A percentile compares a stretch with the other conserved stretches of the same genome.
Conservation (phyloP, 2,113 vertebrate species). For the Asarcornis scutulata region DNA sequence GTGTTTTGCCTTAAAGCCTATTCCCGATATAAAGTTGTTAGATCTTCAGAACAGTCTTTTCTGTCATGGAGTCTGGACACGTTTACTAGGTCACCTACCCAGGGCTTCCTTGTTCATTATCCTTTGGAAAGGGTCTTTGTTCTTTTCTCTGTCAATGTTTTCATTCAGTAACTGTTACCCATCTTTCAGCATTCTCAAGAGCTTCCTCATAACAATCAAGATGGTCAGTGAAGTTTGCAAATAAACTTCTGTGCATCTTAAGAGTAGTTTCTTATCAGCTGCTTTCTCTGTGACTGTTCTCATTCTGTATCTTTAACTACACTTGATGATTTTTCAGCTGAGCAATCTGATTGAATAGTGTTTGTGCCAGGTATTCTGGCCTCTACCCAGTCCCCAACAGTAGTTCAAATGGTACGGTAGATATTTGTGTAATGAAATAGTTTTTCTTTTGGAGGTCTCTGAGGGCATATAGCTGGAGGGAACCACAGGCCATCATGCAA, state of each 20-base stretch:
- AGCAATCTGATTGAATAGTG: neutral
- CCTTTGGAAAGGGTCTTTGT: rapidly evolving
- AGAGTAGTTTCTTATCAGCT: neutral
- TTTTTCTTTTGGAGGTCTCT: neutral
- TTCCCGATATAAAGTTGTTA: neutral
- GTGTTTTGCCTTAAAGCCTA: neutral
- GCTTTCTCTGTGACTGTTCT: neutral
- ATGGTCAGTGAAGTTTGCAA: neutral
- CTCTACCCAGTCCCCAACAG: neutral
- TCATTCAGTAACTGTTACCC: neutral
- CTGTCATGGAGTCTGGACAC: neutral
- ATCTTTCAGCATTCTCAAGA: neutral
- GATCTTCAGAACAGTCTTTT: neutral
- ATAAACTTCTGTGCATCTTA: neutral
- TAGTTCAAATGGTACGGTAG: neutral
- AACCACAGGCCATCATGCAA: neutral
- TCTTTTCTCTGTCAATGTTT: neutral
- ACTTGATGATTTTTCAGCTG: neutral
- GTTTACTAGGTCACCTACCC: neutral
- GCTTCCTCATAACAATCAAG: neutral
- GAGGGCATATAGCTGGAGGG: neutral
- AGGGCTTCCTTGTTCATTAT: neutral
- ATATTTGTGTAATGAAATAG: neutral
- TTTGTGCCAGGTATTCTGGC: neutral
- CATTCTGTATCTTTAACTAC: neutral